These are phyloP conservation scores for Sebastes taczanowskii DNA, from an alignment of 2,797 vertebrate genomes.

Conservation along the genomic window DNA sequence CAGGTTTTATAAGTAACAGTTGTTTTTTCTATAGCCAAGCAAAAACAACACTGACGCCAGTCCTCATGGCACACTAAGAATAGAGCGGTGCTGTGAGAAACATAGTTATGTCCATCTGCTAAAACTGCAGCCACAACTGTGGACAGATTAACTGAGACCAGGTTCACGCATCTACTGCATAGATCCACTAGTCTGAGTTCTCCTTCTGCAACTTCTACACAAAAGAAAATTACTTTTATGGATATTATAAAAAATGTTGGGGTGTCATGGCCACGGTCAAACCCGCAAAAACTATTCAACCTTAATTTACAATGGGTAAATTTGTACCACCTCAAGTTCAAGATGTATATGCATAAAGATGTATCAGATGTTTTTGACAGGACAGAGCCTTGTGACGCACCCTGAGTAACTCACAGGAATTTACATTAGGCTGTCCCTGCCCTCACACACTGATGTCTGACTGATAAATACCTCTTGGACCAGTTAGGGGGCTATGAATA, in stretches of 20 bases:
- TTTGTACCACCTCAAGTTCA: neutral
- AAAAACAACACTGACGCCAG: constrained; percentile 59
- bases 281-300: neutral
- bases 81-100: constrained; percentile 59
- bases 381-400: neutral
- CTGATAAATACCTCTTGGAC: neutral
- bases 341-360: neutral
- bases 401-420: neutral
- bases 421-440: neutral
- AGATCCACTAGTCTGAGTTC: neutral
- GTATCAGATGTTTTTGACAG: neutral
- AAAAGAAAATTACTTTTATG: neutral
- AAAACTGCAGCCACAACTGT: neutral
- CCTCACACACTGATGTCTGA: neutral
- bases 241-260: neutral
- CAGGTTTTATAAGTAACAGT: constrained; percentile 55
- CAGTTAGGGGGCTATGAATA: neutral
- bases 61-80: constrained; percentile 50
- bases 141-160: neutral
- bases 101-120: constrained; percentile 10
- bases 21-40: constrained; percentile 49
- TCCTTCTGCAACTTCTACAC: neutral
- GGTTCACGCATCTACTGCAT: neutral
- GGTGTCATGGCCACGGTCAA: neutral
- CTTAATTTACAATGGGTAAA: neutral